Evolutionary conservation across 2,888 invertebrate species (phyloP), one percentile per base, ranked within the genome.

Genomic region (Sesia apiformis): DNA sequence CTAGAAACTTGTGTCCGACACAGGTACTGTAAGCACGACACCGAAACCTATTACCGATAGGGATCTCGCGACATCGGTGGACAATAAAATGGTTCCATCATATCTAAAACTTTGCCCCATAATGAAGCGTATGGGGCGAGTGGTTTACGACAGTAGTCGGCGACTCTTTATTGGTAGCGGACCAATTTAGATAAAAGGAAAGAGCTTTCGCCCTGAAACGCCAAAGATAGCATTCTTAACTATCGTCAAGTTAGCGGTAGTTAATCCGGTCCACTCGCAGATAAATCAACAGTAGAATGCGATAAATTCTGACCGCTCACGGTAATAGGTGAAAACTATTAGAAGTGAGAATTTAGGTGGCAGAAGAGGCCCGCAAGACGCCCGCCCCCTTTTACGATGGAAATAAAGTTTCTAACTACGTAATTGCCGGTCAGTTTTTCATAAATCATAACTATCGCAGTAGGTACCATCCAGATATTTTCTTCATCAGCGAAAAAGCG

Each of bases 161-260:
- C 80, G 85, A 77, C 87, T 89, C 88, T 89, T 89, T 88, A 89
- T 89, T 88, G 88, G 87, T 84, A 83, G 81, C 83, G 78, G 81
- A 88, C 89, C 88, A 89, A 89, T 89, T 89, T 89, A 89, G 89
- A 89, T 89, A 89, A 89, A 89, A 89, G 89, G 87, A 86, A 85
- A 85, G 87, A 84, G 85, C 85, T 86, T 84, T 83, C 77, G 76
- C 81, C 79, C 84, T 83, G 86, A 81, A 85, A 87, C 84, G 85
- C 85, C 84, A 84, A 78, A 86, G 88, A 88, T 87, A 86, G 84
- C 77, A 81, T 84, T 84, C 88, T 88, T 89, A 89, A 89, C 89
- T 89, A 89, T 89, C 84, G 86, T 84, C 86, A 87, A 89, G 84
- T 89, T 89, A 88, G 88, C 86, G 84, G 84, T 84, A 87, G 81